A percentile compares a stretch with the other conserved stretches of the same genome.
Conservation (phyloP, 2,888 invertebrate genomes). For the Aleiodes testaceus region DNA sequence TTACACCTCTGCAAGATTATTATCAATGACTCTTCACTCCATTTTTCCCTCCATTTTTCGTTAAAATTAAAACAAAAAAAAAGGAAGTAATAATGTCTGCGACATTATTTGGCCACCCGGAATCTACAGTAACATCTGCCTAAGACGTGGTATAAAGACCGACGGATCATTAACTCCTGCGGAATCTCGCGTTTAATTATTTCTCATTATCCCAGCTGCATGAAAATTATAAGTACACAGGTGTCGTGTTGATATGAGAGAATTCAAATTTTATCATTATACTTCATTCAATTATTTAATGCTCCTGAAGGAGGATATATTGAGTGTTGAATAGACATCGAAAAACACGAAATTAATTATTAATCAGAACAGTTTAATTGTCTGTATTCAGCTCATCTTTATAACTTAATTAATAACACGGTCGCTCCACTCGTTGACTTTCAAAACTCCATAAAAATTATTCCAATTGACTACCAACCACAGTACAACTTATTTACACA, state of each 20-base stretch:
- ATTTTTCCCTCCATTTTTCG: conserved; percentile 3
- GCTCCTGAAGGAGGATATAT: too few relatives aligned
- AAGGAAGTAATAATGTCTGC: conserved; percentile 34
- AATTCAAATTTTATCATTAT: conserved; percentile 12
- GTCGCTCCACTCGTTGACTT: conserved; percentile 28
- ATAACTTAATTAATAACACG: conserved; percentile 22
- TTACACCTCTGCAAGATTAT: conserved; percentile 6
- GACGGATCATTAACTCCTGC: conserved; percentile 45
- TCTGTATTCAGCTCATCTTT: neutral
- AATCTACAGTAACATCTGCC: conserved; percentile 50
- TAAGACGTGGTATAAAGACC: conserved; percentile 18
- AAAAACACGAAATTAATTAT: neutral
- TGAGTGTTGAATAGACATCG: too few relatives aligned
- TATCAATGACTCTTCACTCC: conserved; percentile 10
- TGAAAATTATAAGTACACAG: conserved; percentile 25
- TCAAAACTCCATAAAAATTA: conserved; percentile 30
- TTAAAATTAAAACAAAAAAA: neutral
- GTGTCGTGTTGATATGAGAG: conserved; percentile 36
- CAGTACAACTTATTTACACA: conserved; percentile 25
- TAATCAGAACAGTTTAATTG: conserved; percentile 3
- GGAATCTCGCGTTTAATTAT: conserved; percentile 48
- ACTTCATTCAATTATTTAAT: too few relatives aligned
- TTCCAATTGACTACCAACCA: neutral
- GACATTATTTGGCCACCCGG: conserved; percentile 49
- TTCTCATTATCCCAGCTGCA: conserved; percentile 41